These are phyloP conservation scores for Drosophila leontia DNA, from an alignment of 1,140 invertebrate genomes.

Conservation along the genomic window DNA sequence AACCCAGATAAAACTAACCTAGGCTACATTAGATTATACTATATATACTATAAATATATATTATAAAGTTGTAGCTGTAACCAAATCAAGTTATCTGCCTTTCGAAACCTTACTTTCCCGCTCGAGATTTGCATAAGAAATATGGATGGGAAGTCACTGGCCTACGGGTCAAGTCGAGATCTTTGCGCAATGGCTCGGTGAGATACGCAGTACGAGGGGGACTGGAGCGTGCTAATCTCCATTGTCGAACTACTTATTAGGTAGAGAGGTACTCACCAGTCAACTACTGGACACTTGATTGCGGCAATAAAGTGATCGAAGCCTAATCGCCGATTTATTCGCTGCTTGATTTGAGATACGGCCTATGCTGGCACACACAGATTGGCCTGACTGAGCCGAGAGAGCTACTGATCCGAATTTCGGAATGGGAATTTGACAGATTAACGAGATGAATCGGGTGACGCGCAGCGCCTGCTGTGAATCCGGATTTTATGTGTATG, in stretches of 20 bases:
- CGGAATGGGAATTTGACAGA: conserved; percentile 16
- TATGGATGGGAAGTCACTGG: conserved; percentile 7
- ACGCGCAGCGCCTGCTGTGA: conserved; percentile 11
- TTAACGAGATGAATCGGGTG: conserved; percentile 9
- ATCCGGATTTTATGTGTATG: neutral
- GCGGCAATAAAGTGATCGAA: conserved; percentile 38
- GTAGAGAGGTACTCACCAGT: conserved; percentile 28
- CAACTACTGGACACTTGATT: conserved; percentile 38
- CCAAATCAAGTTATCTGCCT: neutral
- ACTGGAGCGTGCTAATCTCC: conserved; percentile 1
- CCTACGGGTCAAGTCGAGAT: conserved; percentile 7
- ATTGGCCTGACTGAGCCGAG: neutral
- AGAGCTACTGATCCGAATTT: neutral
- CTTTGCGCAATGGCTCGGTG: conserved; percentile 5
- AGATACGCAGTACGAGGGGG: neutral
- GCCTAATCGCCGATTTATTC: conserved; percentile 20
- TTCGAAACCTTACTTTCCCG: neutral
- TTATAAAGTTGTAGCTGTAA: neutral
- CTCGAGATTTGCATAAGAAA: conserved; percentile 19
- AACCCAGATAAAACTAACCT: conserved; percentile 1
- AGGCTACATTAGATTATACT: conserved; percentile 1
- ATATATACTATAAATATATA: too few relatives aligned
- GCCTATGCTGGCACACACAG: neutral
- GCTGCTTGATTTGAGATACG: conserved; percentile 29
- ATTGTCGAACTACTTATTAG: conserved; percentile 15